Conservation (phyloP, 2,113 vertebrate species). For the Ctenomys sociabilis region DNA sequence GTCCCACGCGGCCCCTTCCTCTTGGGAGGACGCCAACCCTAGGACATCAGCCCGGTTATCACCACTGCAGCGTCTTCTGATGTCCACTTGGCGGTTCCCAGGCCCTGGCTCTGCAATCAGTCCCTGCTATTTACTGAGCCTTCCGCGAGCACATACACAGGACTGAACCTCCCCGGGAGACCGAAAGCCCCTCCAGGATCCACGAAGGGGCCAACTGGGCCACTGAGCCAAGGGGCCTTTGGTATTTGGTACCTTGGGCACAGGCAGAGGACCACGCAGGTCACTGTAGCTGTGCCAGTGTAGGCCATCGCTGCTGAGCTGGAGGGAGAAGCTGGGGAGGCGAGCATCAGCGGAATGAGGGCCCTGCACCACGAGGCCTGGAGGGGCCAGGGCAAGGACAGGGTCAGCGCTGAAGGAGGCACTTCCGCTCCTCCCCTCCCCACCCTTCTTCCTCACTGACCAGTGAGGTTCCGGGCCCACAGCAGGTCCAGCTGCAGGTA, state of each 20-base stretch:
- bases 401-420: not conserved
- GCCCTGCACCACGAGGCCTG: slow-evolving; percentile 90
- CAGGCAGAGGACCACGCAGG: slow-evolving; percentile 72
- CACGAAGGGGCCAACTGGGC: not conserved
- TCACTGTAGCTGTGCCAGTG: slow-evolving; percentile 89
- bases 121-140: not conserved
- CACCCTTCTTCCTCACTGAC: slow-evolving; percentile 67
- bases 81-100: fast-evolving
- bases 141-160: not conserved
- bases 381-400: not conserved
- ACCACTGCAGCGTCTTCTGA: fast-evolving
- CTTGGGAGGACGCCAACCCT: not conserved
- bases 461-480: slow-evolving; percentile 89
- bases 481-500: slow-evolving; percentile 88
- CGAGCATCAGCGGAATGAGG: slow-evolving; percentile 84
- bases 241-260: slow-evolving; percentile 84
- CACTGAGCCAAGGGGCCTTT: not conserved
- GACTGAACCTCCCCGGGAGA: not conserved
- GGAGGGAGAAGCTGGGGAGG: slow-evolving; percentile 89
- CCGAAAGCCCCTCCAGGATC: not conserved
- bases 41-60: not conserved
- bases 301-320: slow-evolving; percentile 88
- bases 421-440: not conserved
- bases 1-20: not conserved
- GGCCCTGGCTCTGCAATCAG: not conserved